These are phyloP conservation scores for Drosophila fulvimacula DNA, from an alignment of 2,888 invertebrate species.

Conservation along the genomic window DNA sequence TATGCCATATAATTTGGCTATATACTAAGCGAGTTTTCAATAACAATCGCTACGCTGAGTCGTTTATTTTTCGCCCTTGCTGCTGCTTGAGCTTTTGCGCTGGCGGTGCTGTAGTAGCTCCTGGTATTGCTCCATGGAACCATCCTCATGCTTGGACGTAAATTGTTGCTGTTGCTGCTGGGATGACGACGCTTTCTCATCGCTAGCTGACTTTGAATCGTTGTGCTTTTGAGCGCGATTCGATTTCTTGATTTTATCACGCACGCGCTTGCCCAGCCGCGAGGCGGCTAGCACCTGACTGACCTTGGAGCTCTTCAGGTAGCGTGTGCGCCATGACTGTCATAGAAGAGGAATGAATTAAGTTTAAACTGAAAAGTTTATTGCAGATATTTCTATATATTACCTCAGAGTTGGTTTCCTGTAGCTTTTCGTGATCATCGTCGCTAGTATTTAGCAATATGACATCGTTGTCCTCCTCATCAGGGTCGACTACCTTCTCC, in stretches of 20 bases:
- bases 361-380: slow-evolving; percentile 13
- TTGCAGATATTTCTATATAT: neutral
- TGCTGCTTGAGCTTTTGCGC: slow-evolving; percentile 69
- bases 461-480: slow-evolving; percentile 75
- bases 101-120: slow-evolving; percentile 81
- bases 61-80: slow-evolving; percentile 61
- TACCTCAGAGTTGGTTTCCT: slow-evolving; percentile 66
- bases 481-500: slow-evolving; percentile 13
- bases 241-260: slow-evolving; percentile 86
- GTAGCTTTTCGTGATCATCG: slow-evolving; percentile 74
- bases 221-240: slow-evolving; percentile 74
- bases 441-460: slow-evolving; percentile 81
- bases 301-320: slow-evolving; percentile 87
- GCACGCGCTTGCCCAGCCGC: slow-evolving; percentile 87
- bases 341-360: slow-evolving; percentile 9
- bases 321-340: slow-evolving; percentile 87
- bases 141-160: slow-evolving; percentile 83
- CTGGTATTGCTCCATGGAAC: slow-evolving; percentile 87
- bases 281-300: slow-evolving; percentile 86
- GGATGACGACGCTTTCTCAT: slow-evolving; percentile 41
- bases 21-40: slow-evolving; percentile 62
- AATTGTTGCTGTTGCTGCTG: slow-evolving; percentile 62
- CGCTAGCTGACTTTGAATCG: slow-evolving; percentile 34
- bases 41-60: slow-evolving; percentile 35
- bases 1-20: slow-evolving; percentile 65